Base-by-base conservation (phyloP, 2,113 vertebrate species). In the Blennius ocellaris region DNA sequence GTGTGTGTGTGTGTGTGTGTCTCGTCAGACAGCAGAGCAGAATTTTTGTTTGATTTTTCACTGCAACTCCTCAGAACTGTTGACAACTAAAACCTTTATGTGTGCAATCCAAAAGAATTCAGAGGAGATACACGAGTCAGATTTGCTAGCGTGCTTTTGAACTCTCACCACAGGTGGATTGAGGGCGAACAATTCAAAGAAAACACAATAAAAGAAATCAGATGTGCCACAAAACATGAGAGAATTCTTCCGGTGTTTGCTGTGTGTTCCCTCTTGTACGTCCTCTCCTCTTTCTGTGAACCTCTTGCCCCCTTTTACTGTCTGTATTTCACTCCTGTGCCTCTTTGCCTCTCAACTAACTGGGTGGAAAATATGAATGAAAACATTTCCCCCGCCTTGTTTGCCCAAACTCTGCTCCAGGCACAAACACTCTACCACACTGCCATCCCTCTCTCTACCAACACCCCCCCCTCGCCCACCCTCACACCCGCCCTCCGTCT, bases 341-440 rank as follows among this genome's bases (percentile, higher is more conserved):
- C 73, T 85, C 73, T 72, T 57, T 81, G 83, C 56, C 76, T 86
- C 78, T 53, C 61, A 57, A 82, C 76, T 88, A 86, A 90, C 84
- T 88, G 81, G 79, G 73, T 90, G 87, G 88, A 92, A 92, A 92
- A 92, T 92, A 91, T 93, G 90, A 93, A 93, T 93, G 92, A 92
- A 92, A 90, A 86, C 87, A 90, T 71, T 57, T 72, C 73, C 76
- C 66, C 70, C 17, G 47, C 70, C 80, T 62, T n/a, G 47, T 77
- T 80, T 65, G 64, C 75, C 84, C 81, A 84, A 75, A 82, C 50
- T 30, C 48, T 69, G 82, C 74, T 89, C 40, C 58, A 60, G 63
- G 77, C 78, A 63, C 70, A 79, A 76, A 82, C 73, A 88, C 82
- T 73, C 65, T 11, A 17, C 72, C 55, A 56, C 36, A 68, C 17